Conservation (phyloP, 2,113 vertebrate species). For the Motacilla alba region DNA sequence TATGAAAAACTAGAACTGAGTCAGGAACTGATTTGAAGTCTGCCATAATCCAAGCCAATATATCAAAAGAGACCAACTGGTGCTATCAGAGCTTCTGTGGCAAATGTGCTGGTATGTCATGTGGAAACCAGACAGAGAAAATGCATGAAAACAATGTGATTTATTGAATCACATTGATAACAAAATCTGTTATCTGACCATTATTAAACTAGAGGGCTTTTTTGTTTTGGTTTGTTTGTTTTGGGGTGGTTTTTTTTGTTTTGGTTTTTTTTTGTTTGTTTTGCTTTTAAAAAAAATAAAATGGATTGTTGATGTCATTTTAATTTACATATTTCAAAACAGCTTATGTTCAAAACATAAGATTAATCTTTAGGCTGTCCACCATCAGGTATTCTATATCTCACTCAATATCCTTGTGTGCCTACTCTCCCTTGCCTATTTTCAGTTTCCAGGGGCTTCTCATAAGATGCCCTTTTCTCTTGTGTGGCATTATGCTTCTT, state of each 20-base stretch:
- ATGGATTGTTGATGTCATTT: background rate
- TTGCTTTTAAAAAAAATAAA: background rate
- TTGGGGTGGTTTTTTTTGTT: background rate
- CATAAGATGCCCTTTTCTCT: background rate
- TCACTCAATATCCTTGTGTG: background rate
- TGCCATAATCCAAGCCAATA: background rate
- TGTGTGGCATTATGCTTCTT: background rate
- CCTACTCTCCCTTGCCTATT: rapidly evolving
- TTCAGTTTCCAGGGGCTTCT: background rate
- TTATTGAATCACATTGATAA: background rate
- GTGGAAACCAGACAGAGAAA: background rate
- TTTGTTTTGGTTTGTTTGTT: background rate
- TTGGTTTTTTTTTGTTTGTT: background rate
- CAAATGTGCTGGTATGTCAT: background rate
- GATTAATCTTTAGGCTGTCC: background rate
- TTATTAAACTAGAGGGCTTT: background rate
- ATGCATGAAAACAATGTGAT: background rate
- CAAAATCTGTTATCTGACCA: background rate
- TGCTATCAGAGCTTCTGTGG: background rate
- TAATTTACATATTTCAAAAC: background rate
- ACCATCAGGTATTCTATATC: background rate
- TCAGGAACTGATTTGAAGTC: background rate
- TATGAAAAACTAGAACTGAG: background rate
- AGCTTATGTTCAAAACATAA: background rate
- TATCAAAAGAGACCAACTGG: background rate